These are phyloP conservation scores for Aporrectodea caliginosa DNA, from an alignment of 1,140 invertebrate species.

Conservation along the genomic window DNA sequence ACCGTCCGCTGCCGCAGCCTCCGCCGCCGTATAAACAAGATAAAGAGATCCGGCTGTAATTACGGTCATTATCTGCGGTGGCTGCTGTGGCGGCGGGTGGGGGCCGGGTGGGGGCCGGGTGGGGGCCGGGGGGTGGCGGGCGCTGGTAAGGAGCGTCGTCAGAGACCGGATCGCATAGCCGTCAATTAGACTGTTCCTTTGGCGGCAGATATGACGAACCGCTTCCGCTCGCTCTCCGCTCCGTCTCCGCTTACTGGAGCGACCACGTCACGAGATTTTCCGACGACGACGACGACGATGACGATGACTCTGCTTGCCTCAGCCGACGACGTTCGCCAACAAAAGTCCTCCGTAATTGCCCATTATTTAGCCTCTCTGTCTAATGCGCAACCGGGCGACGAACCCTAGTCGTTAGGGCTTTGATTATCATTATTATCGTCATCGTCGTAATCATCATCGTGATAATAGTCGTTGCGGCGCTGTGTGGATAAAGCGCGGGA, in stretches of 20 bases:
- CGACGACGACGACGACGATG: neutral
- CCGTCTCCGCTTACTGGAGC: neutral
- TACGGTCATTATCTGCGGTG: too few species aligned
- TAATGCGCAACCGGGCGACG: neutral
- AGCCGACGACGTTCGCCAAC: too few species aligned
- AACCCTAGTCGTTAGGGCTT: neutral
- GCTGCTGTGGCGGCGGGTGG: too few species aligned
- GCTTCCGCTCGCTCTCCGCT: neutral
- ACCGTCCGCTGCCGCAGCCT: too few species aligned
- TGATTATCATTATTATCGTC: neutral
- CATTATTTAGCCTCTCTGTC: neutral
- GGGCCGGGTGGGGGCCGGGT: neutral
- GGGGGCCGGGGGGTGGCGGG: too few species aligned
- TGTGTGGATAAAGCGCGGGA: neutral
- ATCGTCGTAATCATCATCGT: neutral
- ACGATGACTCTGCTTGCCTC: too few species aligned
- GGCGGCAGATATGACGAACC: neutral
- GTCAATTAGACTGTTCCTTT: neutral
- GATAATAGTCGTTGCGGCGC: neutral
- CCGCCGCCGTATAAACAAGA: too few species aligned
- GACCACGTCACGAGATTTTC: neutral
- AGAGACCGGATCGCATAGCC: neutral
- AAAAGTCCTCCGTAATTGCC: neutral
- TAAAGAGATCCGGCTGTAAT: too few species aligned
- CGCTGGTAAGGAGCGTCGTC: too few species aligned